Evolutionary conservation across 2,113 vertebrate species (phyloP).

Genomic region (Osmerus mordax): DNA sequence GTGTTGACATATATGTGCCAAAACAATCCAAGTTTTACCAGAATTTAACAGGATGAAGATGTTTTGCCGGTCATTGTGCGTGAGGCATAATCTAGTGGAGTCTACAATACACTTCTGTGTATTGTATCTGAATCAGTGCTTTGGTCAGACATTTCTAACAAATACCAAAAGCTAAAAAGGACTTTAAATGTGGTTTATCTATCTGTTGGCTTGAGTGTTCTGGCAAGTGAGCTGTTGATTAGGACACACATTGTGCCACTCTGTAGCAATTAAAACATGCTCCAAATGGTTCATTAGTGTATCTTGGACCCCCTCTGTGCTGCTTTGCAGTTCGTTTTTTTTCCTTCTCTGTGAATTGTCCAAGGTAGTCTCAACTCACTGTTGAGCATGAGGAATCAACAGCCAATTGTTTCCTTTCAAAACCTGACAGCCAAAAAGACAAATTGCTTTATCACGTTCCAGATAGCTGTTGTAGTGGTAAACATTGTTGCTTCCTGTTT

Average conservation of each 20-base stretch:
- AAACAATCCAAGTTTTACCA: too few relatives aligned
- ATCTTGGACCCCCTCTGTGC: background rate
- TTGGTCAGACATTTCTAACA: too few relatives aligned
- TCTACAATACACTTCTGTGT: too few relatives aligned
- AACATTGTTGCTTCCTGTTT: slow-evolving; percentile 2
- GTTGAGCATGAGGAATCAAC: background rate
- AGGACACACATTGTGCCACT: background rate
- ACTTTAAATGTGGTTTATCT: background rate
- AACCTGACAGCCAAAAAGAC: background rate
- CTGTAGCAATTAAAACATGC: slow-evolving; percentile 31
- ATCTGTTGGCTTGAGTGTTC: background rate
- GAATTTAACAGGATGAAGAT: too few relatives aligned
- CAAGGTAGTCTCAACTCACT: background rate
- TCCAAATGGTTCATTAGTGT: slow-evolving; percentile 17
- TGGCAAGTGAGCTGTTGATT: slow-evolving; percentile 24
- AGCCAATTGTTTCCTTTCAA: background rate
- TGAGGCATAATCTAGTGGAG: too few relatives aligned
- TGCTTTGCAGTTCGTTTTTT: background rate
- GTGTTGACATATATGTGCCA: too few relatives aligned
- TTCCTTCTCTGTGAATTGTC: background rate
- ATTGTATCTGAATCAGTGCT: too few relatives aligned
- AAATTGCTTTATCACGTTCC: background rate
- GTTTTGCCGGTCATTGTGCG: too few relatives aligned
- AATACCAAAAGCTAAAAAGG: too few relatives aligned
- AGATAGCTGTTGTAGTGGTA: background rate